Evolutionary conservation across 2,797 vertebrate genomes (phyloP).

Genomic region (Rhincodon typus): DNA sequence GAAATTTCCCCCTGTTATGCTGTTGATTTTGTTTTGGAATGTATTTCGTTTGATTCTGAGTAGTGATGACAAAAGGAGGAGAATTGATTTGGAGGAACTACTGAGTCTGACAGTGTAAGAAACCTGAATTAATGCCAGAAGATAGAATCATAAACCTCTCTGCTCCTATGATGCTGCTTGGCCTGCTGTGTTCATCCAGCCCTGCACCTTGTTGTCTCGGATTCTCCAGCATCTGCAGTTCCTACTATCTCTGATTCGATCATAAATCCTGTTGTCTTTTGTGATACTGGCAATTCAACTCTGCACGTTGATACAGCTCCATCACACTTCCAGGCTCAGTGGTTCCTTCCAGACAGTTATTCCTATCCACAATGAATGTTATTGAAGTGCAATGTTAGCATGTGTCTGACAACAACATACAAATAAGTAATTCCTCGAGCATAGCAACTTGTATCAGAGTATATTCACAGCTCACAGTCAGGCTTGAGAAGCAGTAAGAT

Average conservation of each 20-base stretch:
- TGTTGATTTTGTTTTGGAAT: background rate
- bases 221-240: too few species aligned
- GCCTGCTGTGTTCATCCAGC: too few species aligned
- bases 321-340: background rate
- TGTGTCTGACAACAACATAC: background rate
- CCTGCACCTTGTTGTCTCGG: too few species aligned
- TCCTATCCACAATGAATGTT: background rate
- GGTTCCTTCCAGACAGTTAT: background rate
- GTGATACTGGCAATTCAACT: conserved; percentile 32
- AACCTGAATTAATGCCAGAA: conserved; percentile 27
- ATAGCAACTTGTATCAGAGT: background rate
- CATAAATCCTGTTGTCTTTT: conserved; percentile 26
- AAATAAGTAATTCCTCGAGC: background rate
- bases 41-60: background rate
- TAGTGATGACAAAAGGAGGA: background rate
- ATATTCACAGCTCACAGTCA: background rate
- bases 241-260: too few species aligned
- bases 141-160: conserved; percentile 32
- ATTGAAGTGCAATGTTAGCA: background rate
- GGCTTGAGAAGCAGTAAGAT: background rate
- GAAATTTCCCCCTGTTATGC: background rate
- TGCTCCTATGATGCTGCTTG: too few species aligned
- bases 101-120: conserved; percentile 1
- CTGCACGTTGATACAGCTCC: background rate
- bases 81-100: conserved; percentile 5